Base-by-base conservation (phyloP, 2,113 vertebrate genomes). In the Pristiophorus japonicus region DNA sequence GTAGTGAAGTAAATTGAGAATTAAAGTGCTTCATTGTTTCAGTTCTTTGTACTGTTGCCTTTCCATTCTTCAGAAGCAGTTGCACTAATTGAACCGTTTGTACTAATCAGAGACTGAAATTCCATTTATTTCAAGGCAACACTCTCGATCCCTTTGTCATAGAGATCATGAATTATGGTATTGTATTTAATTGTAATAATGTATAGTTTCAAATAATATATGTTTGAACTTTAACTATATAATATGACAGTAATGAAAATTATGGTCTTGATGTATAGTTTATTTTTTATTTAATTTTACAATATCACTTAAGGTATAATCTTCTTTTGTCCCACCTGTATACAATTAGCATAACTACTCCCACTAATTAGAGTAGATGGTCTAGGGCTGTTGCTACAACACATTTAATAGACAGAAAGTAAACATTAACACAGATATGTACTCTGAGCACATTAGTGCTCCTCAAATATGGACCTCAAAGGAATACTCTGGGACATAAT, bases 81-180 rank as follows among this genome's bases (percentile, higher is more conserved):
- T 30, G 45, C 85, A 88, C 85, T 59, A 88, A 90, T 90, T 51
- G 24, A 90, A 59, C 34, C 34, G 47, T 90, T 90, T 90, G 87
- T 59, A 34, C 47, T 59, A 62, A 62, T 59, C 27, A 59, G 30
- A 88, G 85, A 90, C 6, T 59, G 22, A 62, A 34, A 34, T 59
- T 59, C 2, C 11, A 59, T 90, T n/a, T n/a, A n/a, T n/a, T n/a
- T n/a, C n/a, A n/a, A n/a, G n/a, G n/a, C n/a, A n/a, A n/a, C 11
- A 88, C 11, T 88, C 47, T 88, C 11, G 24, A 88, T 55, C 85
- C 85, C 22, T 59, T 47, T 88, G 85, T 88, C 27, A 51, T 87
- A 45, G 84, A 87, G 6, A 30, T 88, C 24, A 59, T 47, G 47
- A 55, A 59, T 55, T 11, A 30, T 47, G 11, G 10, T 55, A 55